Percentiles rank a stretch among this genome's conserved stretches.
These are phyloP conservation scores for Trypoxylon attenuatum DNA, from an alignment of 2,888 invertebrate species.

Conservation along the genomic window DNA sequence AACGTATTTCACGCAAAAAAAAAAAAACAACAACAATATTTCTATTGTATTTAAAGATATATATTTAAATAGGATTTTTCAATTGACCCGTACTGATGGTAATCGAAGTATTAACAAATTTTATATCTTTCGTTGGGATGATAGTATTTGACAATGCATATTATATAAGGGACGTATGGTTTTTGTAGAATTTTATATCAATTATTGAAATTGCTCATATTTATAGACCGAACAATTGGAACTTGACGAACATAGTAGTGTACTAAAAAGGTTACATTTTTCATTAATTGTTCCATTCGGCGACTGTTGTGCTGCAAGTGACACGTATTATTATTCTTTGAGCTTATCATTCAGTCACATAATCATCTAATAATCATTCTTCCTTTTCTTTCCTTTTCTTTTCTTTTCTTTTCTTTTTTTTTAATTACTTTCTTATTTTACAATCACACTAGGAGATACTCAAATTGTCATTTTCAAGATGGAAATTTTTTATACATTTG, in stretches of 20 bases:
- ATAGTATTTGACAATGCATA: conserved; percentile 50
- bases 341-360: conserved; percentile 7
- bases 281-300: conserved; percentile 8
- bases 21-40: no score
- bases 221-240: conserved; percentile 23
- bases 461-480: conserved; percentile 29
- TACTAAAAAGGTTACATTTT: conserved; percentile 23
- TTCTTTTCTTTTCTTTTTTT: conserved; percentile 24
- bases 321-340: conserved; percentile 23
- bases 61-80: conserved; percentile 67
- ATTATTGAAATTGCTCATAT: conserved; percentile 50
- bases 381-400: conserved; percentile 13
- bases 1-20: conserved; percentile 57
- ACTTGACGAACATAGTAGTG: conserved; percentile 12
- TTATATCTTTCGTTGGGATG: conserved; percentile 57
- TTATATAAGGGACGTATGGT: conserved; percentile 39
- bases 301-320: not conserved
- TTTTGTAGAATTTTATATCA: conserved; percentile 53
- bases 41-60: conserved; percentile 55
- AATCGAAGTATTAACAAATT: conserved; percentile 65
- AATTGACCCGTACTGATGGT: conserved; percentile 60
- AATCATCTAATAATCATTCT: not conserved
- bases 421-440: conserved; percentile 26
- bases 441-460: conserved; percentile 26
- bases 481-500: conserved; percentile 38